These are phyloP conservation scores for Clangula hyemalis DNA, from an alignment of 2,797 vertebrate species.

Conservation along the genomic window DNA sequence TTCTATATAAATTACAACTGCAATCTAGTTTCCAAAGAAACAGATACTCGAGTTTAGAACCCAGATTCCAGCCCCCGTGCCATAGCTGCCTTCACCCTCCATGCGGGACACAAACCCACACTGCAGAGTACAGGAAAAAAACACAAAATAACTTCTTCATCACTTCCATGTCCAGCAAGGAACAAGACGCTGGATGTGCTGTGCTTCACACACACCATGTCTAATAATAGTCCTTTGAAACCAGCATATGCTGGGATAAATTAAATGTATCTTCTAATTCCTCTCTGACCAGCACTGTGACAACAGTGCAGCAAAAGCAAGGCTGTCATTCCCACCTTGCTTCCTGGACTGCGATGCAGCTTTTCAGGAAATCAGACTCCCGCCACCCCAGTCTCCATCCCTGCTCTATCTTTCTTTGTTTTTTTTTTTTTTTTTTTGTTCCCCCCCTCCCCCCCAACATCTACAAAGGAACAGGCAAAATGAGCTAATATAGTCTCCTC, in stretches of 20 bases:
- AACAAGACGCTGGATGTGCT: neutral
- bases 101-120: neutral
- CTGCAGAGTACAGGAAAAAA: neutral
- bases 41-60: neutral
- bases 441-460: neutral
- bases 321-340: neutral
- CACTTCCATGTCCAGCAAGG: neutral
- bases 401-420: neutral
- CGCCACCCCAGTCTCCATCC: neutral
- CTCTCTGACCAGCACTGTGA: neutral
- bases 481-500: neutral
- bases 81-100: neutral
- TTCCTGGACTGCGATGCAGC: neutral
- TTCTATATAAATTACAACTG: neutral
- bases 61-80: neutral
- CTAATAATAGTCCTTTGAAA: neutral
- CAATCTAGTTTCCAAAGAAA: neutral
- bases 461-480: neutral
- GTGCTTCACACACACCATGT: neutral
- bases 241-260: neutral
- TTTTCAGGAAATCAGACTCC: neutral
- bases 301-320: neutral
- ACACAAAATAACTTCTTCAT: neutral
- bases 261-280: neutral
- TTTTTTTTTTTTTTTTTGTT: neutral